A percentile compares a stretch with the other conserved stretches of the same genome.
phyloP scores from a whole-genome alignment of 2,888 invertebrate genomes.

The Palloptera scutellata region DNA sequence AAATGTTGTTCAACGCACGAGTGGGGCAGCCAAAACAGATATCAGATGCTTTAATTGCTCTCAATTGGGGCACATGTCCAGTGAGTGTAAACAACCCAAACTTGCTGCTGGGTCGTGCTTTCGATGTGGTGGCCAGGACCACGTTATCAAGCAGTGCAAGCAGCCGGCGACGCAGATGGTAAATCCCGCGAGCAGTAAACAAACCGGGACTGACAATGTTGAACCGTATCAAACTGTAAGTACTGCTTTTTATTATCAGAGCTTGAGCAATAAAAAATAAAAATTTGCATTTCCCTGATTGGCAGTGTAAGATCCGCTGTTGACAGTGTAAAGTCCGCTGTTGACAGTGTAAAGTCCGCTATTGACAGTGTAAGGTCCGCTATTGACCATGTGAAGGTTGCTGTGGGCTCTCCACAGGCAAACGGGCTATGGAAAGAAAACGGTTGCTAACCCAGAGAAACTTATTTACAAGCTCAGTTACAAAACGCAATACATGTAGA shows the following conservation, averaged over 20 bases:
- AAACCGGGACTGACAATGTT: not conserved
- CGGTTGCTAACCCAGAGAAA: too few species aligned
- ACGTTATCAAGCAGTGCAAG: too few species aligned
- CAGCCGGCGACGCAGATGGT: conserved; percentile 6
- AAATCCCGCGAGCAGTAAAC: not conserved
- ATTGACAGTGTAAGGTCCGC: too few species aligned
- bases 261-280: conserved; percentile 2
- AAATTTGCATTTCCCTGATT: conserved; percentile 14
- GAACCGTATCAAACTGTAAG: too few species aligned
- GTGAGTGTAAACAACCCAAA: conserved; percentile 24
- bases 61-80: conserved; percentile 18
- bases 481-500: too few species aligned
- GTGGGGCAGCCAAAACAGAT: conserved; percentile 23
- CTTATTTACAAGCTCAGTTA: too few species aligned
- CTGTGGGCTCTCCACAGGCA: not conserved
- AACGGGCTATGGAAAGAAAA: too few species aligned
- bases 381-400: not conserved
- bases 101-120: conserved; percentile 23
- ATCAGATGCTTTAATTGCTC: conserved; percentile 32
- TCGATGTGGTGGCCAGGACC: conserved; percentile 14
- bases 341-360: too few species aligned
- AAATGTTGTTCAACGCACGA: conserved; percentile 37
- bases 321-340: too few species aligned
- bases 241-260: conserved; percentile 17
- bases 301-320: too few species aligned